Percentiles rank a stretch among this genome's conserved stretches.
Evolutionary conservation across 2,797 vertebrate genomes (phyloP).

Genomic region (Rhinatrema bivittatum): DNA sequence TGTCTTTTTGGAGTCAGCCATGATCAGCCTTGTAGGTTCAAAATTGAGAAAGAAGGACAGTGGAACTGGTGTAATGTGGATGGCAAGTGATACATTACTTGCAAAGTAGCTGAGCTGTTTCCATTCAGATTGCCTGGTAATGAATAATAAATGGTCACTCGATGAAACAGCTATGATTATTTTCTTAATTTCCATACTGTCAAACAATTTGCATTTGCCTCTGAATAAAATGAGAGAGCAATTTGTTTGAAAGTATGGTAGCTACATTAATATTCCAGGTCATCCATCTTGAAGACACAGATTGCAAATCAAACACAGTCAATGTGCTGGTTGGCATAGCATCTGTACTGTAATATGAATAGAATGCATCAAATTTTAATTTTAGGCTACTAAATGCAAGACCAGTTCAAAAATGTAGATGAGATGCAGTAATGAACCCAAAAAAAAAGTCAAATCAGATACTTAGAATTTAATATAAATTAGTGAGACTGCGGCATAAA

Average conservation of each 20-base stretch:
- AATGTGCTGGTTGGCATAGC: slow-evolving; percentile 19
- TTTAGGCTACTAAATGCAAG: slow-evolving; percentile 11
- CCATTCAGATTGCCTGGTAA: slow-evolving; percentile 1
- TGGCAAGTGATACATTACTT: background rate
- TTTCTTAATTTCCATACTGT: slow-evolving; percentile 20
- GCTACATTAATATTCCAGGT: slow-evolving; percentile 26
- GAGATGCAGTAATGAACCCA: too few relatives aligned
- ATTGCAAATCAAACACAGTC: slow-evolving; percentile 27
- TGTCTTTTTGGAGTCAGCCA: background rate
- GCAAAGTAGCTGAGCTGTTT: too few relatives aligned
- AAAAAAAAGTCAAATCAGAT: too few relatives aligned
- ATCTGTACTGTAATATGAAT: slow-evolving; percentile 23
- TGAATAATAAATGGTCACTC: slow-evolving; percentile 17
- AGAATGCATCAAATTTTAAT: slow-evolving; percentile 23
- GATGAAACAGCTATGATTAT: slow-evolving; percentile 23
- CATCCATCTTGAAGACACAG: slow-evolving; percentile 18
- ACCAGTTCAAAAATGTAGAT: slow-evolving; percentile 9
- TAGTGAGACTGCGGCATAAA: too few relatives aligned
- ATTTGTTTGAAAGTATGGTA: slow-evolving; percentile 20
- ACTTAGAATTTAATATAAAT: too few relatives aligned
- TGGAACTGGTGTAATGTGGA: background rate
- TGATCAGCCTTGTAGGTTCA: slow-evolving; percentile 1
- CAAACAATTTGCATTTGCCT: slow-evolving; percentile 5
- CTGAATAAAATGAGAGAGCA: slow-evolving; percentile 1
- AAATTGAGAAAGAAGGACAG: slow-evolving; percentile 4